A percentile compares a stretch with the other conserved stretches of the same genome.
phyloP scores from a whole-genome alignment of 2,888 invertebrate species.

The Cataglyphis albicans region DNA sequence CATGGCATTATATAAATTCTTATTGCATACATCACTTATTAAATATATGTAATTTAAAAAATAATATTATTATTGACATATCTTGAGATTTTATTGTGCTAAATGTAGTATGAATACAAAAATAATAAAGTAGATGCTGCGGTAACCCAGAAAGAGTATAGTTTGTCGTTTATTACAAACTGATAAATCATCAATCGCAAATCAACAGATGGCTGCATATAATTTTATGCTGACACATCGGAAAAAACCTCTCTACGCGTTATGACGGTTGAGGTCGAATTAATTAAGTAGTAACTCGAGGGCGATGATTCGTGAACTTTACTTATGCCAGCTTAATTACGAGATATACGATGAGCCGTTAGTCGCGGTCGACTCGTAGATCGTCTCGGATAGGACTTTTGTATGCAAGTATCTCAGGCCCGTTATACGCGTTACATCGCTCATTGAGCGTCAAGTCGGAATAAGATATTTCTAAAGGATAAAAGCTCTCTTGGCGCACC shows the following conservation, averaged over 20 bases:
- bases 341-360: conserved; percentile 69
- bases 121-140: conserved; percentile 8
- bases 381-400: conserved; percentile 57
- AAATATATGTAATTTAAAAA: not conserved
- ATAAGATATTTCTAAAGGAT: conserved; percentile 39
- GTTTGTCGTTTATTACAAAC: conserved; percentile 17
- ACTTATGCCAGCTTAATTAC: conserved; percentile 64
- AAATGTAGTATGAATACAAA: not conserved
- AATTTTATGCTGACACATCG: conserved; percentile 39
- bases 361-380: conserved; percentile 67
- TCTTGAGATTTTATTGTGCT: not conserved
- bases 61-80: not conserved
- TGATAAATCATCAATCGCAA: conserved; percentile 41
- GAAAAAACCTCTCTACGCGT: conserved; percentile 10
- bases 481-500: conserved; percentile 27
- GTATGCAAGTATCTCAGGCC: conserved; percentile 68
- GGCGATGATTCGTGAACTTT: conserved; percentile 52
- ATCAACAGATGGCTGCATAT: conserved; percentile 45
- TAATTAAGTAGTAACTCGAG: conserved; percentile 55
- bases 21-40: not conserved
- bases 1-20: not conserved
- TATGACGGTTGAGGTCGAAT: conserved; percentile 39
- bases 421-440: conserved; percentile 64
- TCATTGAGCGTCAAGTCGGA: conserved; percentile 39
- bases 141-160: not conserved